A percentile compares a stretch with the other conserved stretches of the same genome.
Conservation (phyloP, 1,140 invertebrate genomes). For the Aphelenchoides besseyi region DNA sequence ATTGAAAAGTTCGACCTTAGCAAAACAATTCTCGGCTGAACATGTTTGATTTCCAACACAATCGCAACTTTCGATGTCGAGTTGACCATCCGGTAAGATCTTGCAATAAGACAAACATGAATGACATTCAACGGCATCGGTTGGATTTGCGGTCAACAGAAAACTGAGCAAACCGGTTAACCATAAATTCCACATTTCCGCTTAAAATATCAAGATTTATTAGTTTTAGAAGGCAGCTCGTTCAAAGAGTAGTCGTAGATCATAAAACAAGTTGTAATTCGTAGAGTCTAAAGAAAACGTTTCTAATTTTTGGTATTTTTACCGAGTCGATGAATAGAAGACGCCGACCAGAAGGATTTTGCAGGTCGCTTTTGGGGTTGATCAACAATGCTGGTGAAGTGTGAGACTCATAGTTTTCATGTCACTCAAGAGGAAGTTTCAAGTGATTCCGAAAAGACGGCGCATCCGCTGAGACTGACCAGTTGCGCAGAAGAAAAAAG, state of each 20-base stretch:
- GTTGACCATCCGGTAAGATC: constrained; percentile 35
- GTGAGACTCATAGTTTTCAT: constrained; percentile 1
- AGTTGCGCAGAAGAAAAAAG: neutral
- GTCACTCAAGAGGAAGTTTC: neutral
- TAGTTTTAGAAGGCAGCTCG: too few species aligned
- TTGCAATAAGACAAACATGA: constrained; percentile 49
- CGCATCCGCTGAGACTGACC: neutral
- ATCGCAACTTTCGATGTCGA: constrained; percentile 41
- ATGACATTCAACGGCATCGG: constrained; percentile 35
- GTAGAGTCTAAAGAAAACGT: too few species aligned
- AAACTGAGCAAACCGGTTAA: too few species aligned
- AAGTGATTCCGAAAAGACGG: neutral
- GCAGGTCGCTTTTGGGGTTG: neutral
- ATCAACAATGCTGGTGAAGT: neutral
- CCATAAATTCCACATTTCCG: neutral
- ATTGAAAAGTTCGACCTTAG: constrained; percentile 56
- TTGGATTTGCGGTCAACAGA: neutral
- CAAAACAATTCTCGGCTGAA: constrained; percentile 55
- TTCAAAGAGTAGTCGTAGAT: too few species aligned
- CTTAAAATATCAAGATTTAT: too few species aligned
- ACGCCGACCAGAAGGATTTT: constrained; percentile 2
- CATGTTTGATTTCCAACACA: constrained; percentile 44
- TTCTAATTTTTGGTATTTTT: too few species aligned
- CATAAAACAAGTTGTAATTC: too few species aligned
- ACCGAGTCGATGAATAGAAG: neutral